Conservation (phyloP, 2,797 vertebrate species). For the Jordanella pulchra region DNA sequence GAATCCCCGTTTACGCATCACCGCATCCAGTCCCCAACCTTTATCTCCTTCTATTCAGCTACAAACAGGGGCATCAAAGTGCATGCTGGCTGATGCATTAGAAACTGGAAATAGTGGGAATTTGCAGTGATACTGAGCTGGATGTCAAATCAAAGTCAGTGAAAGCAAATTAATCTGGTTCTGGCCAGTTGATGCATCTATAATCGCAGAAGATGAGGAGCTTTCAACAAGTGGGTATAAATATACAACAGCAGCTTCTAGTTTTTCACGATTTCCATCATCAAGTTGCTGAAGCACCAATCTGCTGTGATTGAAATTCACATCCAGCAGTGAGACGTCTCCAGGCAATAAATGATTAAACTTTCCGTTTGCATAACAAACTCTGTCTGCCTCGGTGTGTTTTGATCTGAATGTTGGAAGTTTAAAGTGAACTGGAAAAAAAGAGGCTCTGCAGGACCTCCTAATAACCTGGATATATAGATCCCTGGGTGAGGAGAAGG, state of each 20-base stretch:
- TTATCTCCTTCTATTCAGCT: background rate
- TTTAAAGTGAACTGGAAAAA: background rate
- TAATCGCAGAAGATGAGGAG: background rate
- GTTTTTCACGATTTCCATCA: too few relatives aligned
- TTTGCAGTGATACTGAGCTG: background rate
- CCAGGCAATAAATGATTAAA: background rate
- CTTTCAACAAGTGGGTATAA: background rate
- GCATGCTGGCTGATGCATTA: background rate
- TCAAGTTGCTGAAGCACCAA: background rate
- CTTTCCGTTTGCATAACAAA: background rate
- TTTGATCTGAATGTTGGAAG: constrained; percentile 1
- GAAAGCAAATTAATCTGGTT: background rate
- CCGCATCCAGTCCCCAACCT: background rate
- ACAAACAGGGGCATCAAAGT: background rate
- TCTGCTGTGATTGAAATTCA: background rate
- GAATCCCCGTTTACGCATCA: background rate
- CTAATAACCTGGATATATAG: background rate
- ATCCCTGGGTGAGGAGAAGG: background rate
- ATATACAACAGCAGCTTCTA: background rate
- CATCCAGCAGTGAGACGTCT: background rate
- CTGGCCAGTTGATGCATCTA: too few relatives aligned
- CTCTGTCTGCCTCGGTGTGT: background rate
- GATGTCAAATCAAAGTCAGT: background rate
- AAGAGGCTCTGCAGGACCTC: background rate
- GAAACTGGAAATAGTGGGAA: background rate